Evolutionary conservation across 2,797 vertebrate species (phyloP), one percentile per base, ranked within the genome.

Genomic region (Aphelocoma californica): DNA sequence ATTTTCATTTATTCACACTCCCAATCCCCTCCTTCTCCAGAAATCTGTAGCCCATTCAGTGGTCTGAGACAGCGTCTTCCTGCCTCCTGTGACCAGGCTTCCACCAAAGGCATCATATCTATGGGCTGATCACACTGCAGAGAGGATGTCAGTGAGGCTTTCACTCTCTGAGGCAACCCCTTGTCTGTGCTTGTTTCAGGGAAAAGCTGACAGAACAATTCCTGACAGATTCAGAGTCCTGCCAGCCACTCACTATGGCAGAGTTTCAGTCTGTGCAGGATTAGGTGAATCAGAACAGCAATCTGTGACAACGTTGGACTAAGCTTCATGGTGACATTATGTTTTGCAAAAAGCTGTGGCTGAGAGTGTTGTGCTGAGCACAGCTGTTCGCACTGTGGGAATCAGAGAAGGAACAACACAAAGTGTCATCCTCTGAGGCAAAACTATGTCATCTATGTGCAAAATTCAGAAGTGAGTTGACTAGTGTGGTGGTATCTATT

Each of bases 271-370:
- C 36, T 75, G 48, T 26, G 20, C 25, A 58, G 12, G 12, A 34
- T 38, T 32, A 62, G 40, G 29, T 19, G 29, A 19, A 74, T 57
- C 28, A 66, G 29, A 71, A 4, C 13, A n/a, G 7, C 56, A 28
- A 8, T 11, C 13, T 45, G 25, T 3, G 44, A 20, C 20, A 48
- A 5, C 0, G 0, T 1, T 28, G 34, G 12, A 15, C 26, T 85
- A 45, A 54, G 31, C 13, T 58, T 71, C 28, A 4, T 1, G 3
- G 23, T 9, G n/a, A 19, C 18, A 12, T 4, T 12, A 47, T 0
- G 0, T 44, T 75, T 50, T 54, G 26, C 17, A 62, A 58, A 72
- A 60, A n/a, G 8, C 21, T 47, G 10, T 6, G 3, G 19, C 80
- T 34, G 20, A 25, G 20, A 54, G 13, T 2, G 1, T 19, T 4